Percentiles rank a stretch among this genome's conserved stretches.
Evolutionary conservation across 2,888 invertebrate genomes (phyloP).

Genomic region (Eupithecia subfuscata): DNA sequence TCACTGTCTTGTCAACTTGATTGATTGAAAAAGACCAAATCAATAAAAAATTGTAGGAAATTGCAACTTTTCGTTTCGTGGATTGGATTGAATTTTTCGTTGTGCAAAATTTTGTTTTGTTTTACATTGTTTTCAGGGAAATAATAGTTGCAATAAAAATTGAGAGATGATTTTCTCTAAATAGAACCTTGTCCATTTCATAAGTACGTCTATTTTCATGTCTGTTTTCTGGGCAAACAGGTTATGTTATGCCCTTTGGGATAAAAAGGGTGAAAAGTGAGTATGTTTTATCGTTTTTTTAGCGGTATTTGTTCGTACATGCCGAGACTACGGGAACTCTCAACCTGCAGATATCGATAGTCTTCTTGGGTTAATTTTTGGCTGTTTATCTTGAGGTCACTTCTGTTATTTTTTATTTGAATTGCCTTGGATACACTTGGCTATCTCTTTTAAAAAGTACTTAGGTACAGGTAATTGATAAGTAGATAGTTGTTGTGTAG

Average conservation of each 20-base stretch:
- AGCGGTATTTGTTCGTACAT: conserved; percentile 4
- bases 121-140: not conserved
- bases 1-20: not conserved
- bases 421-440: not conserved
- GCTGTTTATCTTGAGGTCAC: not conserved
- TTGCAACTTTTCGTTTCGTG: conserved; percentile 2
- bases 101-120: not conserved
- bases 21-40: not conserved
- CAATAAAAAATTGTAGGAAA: not conserved
- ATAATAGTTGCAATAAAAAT: no score
- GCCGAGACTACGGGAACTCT: not conserved
- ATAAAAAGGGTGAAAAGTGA: conserved; percentile 67
- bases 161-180: not conserved
- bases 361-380: not conserved
- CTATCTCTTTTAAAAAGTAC: not conserved
- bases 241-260: conserved; percentile 72
- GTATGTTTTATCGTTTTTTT: conserved; percentile 45
- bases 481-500: not conserved
- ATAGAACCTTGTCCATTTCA: not conserved
- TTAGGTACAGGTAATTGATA: not conserved
- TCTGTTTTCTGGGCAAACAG: conserved; percentile 52
- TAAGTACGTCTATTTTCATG: conserved; percentile 5
- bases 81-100: not conserved
- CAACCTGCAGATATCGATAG: not conserved
- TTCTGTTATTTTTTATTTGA: not conserved